These are phyloP conservation scores for Rhagoletis pomonella DNA, from an alignment of 1,140 invertebrate genomes.

Conservation along the genomic window DNA sequence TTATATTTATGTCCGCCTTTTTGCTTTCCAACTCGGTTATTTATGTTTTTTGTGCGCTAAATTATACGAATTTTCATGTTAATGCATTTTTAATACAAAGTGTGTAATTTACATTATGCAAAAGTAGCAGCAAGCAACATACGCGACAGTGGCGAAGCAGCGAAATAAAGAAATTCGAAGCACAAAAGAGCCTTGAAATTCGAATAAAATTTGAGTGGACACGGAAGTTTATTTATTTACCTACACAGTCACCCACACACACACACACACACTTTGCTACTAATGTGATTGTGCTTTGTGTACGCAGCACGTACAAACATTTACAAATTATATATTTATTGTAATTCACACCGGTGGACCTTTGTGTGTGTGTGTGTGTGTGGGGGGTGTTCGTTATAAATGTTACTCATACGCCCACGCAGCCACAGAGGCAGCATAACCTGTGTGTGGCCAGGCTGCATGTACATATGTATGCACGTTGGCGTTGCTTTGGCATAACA, in stretches of 20 bases:
- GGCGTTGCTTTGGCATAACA: not conserved
- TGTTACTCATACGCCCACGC: slow-evolving; percentile 22
- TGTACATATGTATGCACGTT: not conserved
- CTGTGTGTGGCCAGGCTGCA: not conserved
- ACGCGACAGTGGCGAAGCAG: not conserved
- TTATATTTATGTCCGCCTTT: not conserved
- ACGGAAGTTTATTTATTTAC: not conserved
- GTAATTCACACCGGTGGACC: slow-evolving; percentile 4
- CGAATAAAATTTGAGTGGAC: not conserved
- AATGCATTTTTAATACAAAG: slow-evolving; percentile 42
- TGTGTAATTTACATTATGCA: slow-evolving; percentile 8
- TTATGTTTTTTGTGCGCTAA: not conserved
- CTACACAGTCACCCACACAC: not conserved
- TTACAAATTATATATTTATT: slow-evolving; percentile 33
- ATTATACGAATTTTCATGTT: slow-evolving; percentile 44
- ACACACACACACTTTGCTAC: not conserved
- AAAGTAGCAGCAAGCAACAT: not conserved
- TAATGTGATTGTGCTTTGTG: not conserved
- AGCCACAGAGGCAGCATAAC: not conserved
- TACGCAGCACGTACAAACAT: not conserved
- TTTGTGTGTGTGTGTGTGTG: not conserved
- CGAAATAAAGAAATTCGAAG: not conserved
- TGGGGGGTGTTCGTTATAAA: not conserved
- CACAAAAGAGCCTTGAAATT: not conserved
- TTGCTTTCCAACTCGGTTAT: slow-evolving; percentile 12